Evolutionary conservation across 1,140 invertebrate genomes (phyloP), one percentile per base, ranked within the genome.

Genomic region (Colletes gigas): DNA sequence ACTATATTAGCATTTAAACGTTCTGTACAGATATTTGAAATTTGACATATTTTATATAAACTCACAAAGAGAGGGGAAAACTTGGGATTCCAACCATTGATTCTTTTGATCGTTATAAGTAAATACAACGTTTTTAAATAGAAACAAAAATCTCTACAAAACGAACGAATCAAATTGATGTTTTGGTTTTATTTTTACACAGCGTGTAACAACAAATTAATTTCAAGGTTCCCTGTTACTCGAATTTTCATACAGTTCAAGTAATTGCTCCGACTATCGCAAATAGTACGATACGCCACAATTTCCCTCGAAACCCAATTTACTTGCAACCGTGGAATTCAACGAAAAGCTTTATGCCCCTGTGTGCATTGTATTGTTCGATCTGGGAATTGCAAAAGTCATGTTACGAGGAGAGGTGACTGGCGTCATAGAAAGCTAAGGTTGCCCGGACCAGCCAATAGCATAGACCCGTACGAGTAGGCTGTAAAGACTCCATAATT

Each of bases 161-260:
- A 12, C 50, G 12, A 50, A 9, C 50, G 10, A 50, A 50, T 1
- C 8, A 50, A 50, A 50, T 9, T 12, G 8, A 44, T 4, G 50
- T 12, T 50, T 50, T 10, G 50, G 8, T 3, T 12, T 3, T 12
- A 10, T 1, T 50, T 50, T 50, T 3, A 12, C 50, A 3, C 10
- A 50, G 3, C 50, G 50, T 10, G 10, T 12, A 12, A 44, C 54
- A 9, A 30, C 2, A n/a, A 1, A 1, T 17, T 47, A 69, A 21
- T 39, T 30, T 54, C 54, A 54, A 15, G 69, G 8, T 50, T 50
- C 50, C 44, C 44, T 9, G 8, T 3, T 12, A 47, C 41, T 47
- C 21, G 15, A 67, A 75, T 75, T 75, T 75, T 55, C 73, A 75
- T 75, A 67, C 66, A 55, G 17, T 44, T 73, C 71, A 62, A 62